Conservation (phyloP, 2,113 vertebrate species). For the Porphyrio hochstetteri region DNA sequence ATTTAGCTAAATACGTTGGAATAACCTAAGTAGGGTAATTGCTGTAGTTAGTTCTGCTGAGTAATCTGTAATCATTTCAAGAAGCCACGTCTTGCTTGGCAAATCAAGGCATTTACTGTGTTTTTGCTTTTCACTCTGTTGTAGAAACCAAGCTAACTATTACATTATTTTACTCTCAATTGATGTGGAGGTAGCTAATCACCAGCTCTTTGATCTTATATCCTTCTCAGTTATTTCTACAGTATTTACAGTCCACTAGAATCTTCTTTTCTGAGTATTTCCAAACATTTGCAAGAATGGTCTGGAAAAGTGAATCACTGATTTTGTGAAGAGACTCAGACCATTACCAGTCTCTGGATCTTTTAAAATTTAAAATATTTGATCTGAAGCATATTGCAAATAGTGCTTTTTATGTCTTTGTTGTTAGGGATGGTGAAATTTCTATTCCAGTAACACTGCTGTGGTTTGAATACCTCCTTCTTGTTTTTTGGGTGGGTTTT, state of each 20-base stretch:
- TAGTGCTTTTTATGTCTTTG: background rate
- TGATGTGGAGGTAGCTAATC: background rate
- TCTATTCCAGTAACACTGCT: background rate
- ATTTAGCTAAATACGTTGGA: background rate
- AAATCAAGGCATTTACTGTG: background rate
- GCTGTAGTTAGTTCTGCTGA: background rate
- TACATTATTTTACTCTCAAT: background rate
- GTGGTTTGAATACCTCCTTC: background rate
- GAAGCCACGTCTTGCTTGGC: background rate
- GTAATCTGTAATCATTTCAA: background rate
- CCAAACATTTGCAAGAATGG: background rate
- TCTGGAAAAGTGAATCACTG: background rate
- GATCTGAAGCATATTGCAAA: background rate
- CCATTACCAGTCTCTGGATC: background rate
- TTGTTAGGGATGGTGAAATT: background rate
- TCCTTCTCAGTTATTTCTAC: background rate
- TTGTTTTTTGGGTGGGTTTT: background rate
- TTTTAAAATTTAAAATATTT: background rate
- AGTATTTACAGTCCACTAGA: background rate
- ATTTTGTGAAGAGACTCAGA: background rate
- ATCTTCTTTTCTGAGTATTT: background rate
- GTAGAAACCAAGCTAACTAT: background rate
- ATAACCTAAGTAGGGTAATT: background rate
- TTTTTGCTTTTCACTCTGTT: background rate
- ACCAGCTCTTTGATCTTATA: background rate